These are phyloP conservation scores for Myioborus melanocephalus DNA, from an alignment of 2,797 vertebrate genomes.

Conservation along the genomic window DNA sequence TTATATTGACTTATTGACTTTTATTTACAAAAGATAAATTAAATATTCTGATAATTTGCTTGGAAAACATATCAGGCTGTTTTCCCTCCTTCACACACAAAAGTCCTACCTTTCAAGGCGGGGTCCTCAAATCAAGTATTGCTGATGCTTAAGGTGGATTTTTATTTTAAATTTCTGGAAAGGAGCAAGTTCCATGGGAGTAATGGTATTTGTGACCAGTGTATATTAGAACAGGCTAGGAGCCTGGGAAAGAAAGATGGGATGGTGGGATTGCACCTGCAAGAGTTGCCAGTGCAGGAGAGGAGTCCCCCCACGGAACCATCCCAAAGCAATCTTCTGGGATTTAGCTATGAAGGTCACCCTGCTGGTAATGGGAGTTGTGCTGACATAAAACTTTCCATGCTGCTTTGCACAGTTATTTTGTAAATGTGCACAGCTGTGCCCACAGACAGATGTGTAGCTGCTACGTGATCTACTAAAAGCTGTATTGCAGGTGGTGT, in stretches of 20 bases:
- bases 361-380: not conserved
- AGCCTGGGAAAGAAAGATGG: not conserved
- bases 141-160: not conserved
- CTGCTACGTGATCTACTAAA: not conserved
- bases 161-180: not conserved
- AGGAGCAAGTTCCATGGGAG: not conserved
- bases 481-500: not conserved
- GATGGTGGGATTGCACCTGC: not conserved
- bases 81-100: not conserved
- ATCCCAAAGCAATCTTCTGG: not conserved
- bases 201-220: not conserved
- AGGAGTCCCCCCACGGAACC: not conserved
- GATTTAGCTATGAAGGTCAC: not conserved
- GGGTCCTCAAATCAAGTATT: not conserved
- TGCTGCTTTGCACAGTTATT: not conserved
- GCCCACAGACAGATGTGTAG: not conserved
- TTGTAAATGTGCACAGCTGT: not conserved
- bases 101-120: not conserved
- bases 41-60: not conserved
- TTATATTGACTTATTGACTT: not conserved
- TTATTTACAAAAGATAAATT: not conserved
- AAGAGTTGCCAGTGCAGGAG: not conserved
- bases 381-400: not conserved
- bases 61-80: not conserved
- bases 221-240: not conserved